Evolutionary conservation across 2,888 invertebrate species (phyloP).

Genomic region (Apantesis nais): DNA sequence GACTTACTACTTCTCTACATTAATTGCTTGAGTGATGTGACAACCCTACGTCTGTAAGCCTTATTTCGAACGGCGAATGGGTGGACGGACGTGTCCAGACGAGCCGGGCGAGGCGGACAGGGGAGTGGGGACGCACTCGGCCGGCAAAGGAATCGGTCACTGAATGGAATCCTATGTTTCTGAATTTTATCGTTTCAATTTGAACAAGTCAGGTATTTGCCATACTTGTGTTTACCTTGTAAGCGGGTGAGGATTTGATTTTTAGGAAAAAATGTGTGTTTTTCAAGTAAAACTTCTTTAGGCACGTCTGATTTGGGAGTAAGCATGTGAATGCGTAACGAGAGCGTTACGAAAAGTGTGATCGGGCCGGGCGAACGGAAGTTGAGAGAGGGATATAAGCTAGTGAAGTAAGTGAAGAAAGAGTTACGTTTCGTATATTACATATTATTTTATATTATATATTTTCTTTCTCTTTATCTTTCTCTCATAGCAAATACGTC

Average conservation of each 20-base stretch:
- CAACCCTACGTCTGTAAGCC: slow-evolving; percentile 17
- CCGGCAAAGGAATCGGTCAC: slow-evolving; percentile 52
- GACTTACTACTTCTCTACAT: neutral
- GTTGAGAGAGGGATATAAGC: no score
- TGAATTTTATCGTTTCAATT: slow-evolving; percentile 46
- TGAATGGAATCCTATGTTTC: slow-evolving; percentile 48
- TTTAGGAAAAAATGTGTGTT: neutral
- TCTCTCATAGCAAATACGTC: no score
- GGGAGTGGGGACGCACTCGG: slow-evolving; percentile 23
- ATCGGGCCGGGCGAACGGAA: no score
- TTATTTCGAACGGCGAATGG: slow-evolving; percentile 25
- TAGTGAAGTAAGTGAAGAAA: no score
- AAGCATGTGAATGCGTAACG: no score
- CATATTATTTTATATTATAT: no score
- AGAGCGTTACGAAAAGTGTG: no score
- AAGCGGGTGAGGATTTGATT: neutral
- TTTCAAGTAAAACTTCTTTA: no score
- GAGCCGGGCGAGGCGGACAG: slow-evolving; percentile 18
- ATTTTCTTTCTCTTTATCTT: no score
- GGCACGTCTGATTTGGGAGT: no score
- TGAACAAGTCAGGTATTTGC: slow-evolving; percentile 26
- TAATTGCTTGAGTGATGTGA: neutral
- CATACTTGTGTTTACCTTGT: neutral
- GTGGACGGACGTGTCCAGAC: slow-evolving; percentile 18
- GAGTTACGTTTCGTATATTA: no score